Evolutionary conservation across 2,797 vertebrate species (phyloP), one percentile per base, ranked within the genome.

Genomic region (Lateolabrax maculatus): DNA sequence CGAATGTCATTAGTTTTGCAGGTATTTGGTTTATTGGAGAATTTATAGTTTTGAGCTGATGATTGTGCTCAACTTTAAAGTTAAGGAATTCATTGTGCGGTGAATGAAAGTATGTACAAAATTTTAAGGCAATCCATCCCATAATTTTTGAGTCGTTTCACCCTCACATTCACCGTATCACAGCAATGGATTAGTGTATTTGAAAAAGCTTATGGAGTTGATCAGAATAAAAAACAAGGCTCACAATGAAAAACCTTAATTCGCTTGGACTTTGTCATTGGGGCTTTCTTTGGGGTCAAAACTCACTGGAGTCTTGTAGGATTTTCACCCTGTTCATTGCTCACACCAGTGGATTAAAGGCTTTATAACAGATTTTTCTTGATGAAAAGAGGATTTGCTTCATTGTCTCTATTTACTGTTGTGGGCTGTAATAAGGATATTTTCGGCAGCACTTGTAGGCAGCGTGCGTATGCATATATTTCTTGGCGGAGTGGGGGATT

Each of bases 321-420:
- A 75, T 75, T 75, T 62, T 23, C 62, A 19, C 65, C 36, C 52
- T 11, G 43, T 55, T 63, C 29, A 21, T 70, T 43, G 60, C 63
- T 78, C 13, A 56, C 44, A 29, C 74, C 36, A 18, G 29, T 18
- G 65, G 84, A 86, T 84, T 83, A 80, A 77, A 68, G 36, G 66
- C 70, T 77, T 74, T 74, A 8, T 3, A 13, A 36, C 23, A 49
- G 15, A 21, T 57, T 31, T 23, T 56, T 56, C 46, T 64, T 36
- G 31, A n/a, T 27, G 36, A 48, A 72, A 84, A 81, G 77, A 72
- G 53, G 80, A 77, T 82, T 81, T 77, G 34, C 60, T 21, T 58
- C 39, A 60, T 55, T 77, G 73, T 88, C 53, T 75, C 63, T 31
- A 62, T 73, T 70, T 80, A 65, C 25, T 23, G 43, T 25, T 36